Evolutionary conservation across 2,888 invertebrate species (phyloP), one percentile per base, ranked within the genome.

Genomic region (Phymatocera aterrima): DNA sequence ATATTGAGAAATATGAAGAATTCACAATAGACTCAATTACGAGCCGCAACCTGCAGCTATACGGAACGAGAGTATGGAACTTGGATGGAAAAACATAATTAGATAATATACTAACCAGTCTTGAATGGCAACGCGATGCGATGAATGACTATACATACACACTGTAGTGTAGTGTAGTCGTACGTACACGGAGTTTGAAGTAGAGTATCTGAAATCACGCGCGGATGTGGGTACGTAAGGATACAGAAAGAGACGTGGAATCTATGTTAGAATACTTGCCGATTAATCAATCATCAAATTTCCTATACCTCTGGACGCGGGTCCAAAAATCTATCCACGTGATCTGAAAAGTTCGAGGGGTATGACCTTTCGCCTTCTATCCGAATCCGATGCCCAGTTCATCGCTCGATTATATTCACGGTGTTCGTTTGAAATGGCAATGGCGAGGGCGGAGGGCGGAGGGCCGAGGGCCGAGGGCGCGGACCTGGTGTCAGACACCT

Each of bases 401-500:
- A 8, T 5, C 57, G 28, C 21, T 57, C 28, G 68, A 21, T 46
- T 68, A 12, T 43, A 46, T 28, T 37, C 37, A 64, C 61, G 43
- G 34, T 24, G 37, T n/a, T 68, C 28, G 24, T 68, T 46, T 43
- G 4, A 24, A 68, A 68, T 68, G 68, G 68, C 68, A 68, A 68
- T 46, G 10, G 61, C 37, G 34, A 64, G 61, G 37, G 57, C 57
- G 24, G 57, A 57, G 57, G 57, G 40, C 40, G 8, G 8, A 40
- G 40, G 40, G 8, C 40, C 8, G 6, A 24, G 6, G 60, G 31
- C 8, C 3, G 21, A 64, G 37, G 65, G 51, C 51, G 34, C 72
- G 51, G 34, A 60, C 57, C 28, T 31, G 54, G 40, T 75, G 37
- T 75, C 43, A 24, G 57, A 57, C 75, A 75, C 75, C 75, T 75